A percentile compares a stretch with the other conserved stretches of the same genome.
Evolutionary conservation across 2,113 vertebrate genomes (phyloP).

Genomic region (Oreochromis niloticus): DNA sequence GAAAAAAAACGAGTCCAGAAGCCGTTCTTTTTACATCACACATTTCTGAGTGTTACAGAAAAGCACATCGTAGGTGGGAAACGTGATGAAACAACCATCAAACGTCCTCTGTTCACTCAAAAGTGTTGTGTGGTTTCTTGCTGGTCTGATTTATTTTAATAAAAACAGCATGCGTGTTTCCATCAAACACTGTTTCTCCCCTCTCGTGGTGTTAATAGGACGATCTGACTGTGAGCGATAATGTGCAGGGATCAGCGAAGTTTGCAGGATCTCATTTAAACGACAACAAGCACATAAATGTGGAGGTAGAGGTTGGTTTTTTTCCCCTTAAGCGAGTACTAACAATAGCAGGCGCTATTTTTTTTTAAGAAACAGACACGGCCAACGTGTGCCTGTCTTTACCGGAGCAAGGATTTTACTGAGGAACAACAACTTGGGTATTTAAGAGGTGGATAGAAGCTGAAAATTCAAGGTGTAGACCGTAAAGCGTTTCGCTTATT

Average conservation of each 20-base stretch:
- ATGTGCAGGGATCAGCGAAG: neutral
- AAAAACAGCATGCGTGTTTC: neutral
- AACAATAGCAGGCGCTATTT: neutral
- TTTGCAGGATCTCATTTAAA: neutral
- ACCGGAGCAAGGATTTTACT: neutral
- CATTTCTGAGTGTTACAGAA: conserved; percentile 32
- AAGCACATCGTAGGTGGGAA: conserved; percentile 13
- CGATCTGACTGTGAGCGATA: neutral
- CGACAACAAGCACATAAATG: neutral
- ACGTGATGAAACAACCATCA: conserved; percentile 19
- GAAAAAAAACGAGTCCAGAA: neutral
- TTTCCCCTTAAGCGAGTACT: neutral
- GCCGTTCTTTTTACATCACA: conserved; percentile 38
- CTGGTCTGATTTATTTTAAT: neutral
- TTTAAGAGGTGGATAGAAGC: neutral
- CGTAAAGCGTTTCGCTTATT: neutral
- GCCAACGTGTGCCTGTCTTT: neutral
- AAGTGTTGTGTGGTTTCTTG: neutral
- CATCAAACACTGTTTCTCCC: neutral
- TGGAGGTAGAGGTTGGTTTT: neutral
- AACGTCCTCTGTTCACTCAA: conserved; percentile 11
- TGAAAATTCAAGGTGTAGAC: neutral
- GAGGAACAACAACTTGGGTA: neutral
- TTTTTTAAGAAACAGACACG: neutral
- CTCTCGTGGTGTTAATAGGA: neutral